Conservation (phyloP, 2,888 invertebrate species). For the Nebria brevicollis region DNA sequence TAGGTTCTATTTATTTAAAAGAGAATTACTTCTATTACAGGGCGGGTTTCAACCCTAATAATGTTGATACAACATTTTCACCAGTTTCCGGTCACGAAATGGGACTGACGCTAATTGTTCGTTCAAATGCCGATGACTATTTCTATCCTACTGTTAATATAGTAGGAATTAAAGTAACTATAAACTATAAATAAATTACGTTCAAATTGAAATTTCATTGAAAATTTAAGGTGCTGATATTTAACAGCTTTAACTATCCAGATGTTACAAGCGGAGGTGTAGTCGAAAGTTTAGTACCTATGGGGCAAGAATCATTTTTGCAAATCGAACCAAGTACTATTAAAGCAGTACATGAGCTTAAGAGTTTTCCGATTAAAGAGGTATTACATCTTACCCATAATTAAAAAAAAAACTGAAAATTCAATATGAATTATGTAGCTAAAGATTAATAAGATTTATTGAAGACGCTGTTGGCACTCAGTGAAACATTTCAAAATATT, state of each 20-base stretch:
- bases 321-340: conserved; percentile 47
- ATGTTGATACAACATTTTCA: conserved; percentile 47
- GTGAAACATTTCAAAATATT: no score
- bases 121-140: conserved; percentile 61
- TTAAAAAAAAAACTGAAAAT: not conserved
- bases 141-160: conserved; percentile 65
- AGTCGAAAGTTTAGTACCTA: conserved; percentile 55
- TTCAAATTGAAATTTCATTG: not conserved
- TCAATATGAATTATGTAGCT: no score
- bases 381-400: not conserved
- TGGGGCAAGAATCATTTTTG: conserved; percentile 55
- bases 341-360: conserved; percentile 7
- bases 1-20: no score
- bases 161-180: conserved; percentile 65
- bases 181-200: not conserved
- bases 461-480: no score
- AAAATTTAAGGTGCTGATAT: conserved; percentile 65
- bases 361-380: not conserved
- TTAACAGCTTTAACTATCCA: conserved; percentile 68
- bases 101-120: conserved; percentile 55
- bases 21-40: not conserved
- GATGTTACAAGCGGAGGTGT: conserved; percentile 69
- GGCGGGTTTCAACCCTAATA: not conserved
- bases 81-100: conserved; percentile 49
- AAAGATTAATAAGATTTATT: no score